Conservation (phyloP, 2,888 invertebrate genomes). For the Leptinotarsa rubiginosa region DNA sequence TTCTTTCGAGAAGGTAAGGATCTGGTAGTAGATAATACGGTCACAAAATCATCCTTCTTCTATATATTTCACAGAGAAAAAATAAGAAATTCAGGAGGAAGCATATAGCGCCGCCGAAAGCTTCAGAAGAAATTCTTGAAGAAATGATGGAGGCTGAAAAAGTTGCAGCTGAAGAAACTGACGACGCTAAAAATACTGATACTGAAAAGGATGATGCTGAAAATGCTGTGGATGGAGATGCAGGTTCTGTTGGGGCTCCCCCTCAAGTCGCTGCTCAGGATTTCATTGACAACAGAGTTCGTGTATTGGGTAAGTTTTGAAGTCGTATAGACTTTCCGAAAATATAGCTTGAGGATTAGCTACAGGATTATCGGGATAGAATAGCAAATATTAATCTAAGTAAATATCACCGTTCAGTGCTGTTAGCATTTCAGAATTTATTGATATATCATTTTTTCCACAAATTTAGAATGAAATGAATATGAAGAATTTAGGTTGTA, state of each 20-base stretch:
- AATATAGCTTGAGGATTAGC: too few relatives aligned
- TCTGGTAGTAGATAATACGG: too few relatives aligned
- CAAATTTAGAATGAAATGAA: too few relatives aligned
- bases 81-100: slow-evolving; percentile 60
- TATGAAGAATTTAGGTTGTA: too few relatives aligned
- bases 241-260: slow-evolving; percentile 33
- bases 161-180: slow-evolving; percentile 33
- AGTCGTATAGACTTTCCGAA: too few relatives aligned
- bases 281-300: slow-evolving; percentile 58
- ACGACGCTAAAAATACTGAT: slow-evolving; percentile 47
- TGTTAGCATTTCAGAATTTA: too few relatives aligned
- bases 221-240: slow-evolving; percentile 29
- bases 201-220: slow-evolving; percentile 45
- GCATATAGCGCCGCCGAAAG: slow-evolving; percentile 45
- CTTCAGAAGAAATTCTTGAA: slow-evolving; percentile 48
- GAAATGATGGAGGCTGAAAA: slow-evolving; percentile 44
- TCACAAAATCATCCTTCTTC: too few relatives aligned
- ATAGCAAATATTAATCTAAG: too few relatives aligned
- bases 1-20: slow-evolving; percentile 58
- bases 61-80: slow-evolving; percentile 55
- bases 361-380: too few relatives aligned
- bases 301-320: slow-evolving; percentile 52
- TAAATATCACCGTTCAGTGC: too few relatives aligned
- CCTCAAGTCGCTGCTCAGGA: slow-evolving; percentile 49
- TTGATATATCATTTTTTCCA: too few relatives aligned